phyloP scores from a whole-genome alignment of 2,888 invertebrate species.

The Fragum sueziense region DNA sequence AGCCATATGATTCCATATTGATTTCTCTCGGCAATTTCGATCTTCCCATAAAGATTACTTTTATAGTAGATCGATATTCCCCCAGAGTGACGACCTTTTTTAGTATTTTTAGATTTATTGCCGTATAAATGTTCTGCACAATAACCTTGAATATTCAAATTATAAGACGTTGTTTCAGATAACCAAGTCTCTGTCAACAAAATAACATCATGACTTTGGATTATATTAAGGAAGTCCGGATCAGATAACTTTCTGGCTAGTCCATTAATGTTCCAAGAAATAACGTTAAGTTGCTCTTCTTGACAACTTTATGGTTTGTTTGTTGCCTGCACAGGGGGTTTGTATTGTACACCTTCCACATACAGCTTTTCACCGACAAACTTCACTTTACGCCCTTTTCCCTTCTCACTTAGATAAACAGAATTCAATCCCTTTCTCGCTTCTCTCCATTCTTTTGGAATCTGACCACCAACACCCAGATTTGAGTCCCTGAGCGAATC shows the following conservation, averaged over 20 bases:
- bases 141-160: slow-evolving; percentile 5
- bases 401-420: neutral
- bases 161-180: neutral
- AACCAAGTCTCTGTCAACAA: slow-evolving; percentile 9
- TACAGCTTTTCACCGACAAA: slow-evolving; percentile 19
- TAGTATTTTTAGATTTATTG: too few relatives aligned
- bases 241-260: slow-evolving; percentile 8
- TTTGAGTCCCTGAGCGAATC: neutral
- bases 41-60: too few relatives aligned
- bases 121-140: neutral
- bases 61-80: too few relatives aligned
- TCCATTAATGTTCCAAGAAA: slow-evolving; percentile 22
- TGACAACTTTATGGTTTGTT: slow-evolving; percentile 2
- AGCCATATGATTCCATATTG: neutral
- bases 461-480: slow-evolving; percentile 20
- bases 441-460: slow-evolving; percentile 24
- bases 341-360: neutral
- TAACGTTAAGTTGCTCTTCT: neutral
- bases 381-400: slow-evolving; percentile 3
- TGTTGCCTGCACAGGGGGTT: neutral
- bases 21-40: neutral
- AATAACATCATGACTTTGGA: neutral
- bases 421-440: neutral
- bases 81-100: too few relatives aligned
- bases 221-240: neutral